Conservation (phyloP, 2,113 vertebrate genomes). For the Lophius piscatorius region DNA sequence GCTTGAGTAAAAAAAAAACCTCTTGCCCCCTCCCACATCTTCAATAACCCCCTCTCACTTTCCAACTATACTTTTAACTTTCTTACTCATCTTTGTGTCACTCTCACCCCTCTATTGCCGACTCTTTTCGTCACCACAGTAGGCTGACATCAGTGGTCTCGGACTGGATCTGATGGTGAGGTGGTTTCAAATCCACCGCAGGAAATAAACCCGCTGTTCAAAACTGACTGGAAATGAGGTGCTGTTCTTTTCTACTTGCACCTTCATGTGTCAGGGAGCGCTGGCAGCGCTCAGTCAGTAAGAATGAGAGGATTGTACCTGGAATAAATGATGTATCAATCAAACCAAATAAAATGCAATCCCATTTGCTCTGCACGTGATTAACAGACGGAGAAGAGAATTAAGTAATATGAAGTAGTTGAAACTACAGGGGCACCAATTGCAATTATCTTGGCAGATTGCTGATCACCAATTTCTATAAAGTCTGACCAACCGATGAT, state of each 20-base stretch:
- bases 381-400: too few species aligned
- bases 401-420: too few species aligned
- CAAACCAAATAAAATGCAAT: too few species aligned
- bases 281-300: not conserved
- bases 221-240: slow-evolving; percentile 31
- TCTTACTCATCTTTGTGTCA: slow-evolving; percentile 10
- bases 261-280: slow-evolving; percentile 18
- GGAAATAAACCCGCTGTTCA: slow-evolving; percentile 9
- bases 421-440: too few species aligned
- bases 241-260: slow-evolving; percentile 10
- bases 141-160: slow-evolving; percentile 6
- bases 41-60: slow-evolving; percentile 5
- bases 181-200: slow-evolving; percentile 43
- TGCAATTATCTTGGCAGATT: too few species aligned
- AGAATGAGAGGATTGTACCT: not conserved
- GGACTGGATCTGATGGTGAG: not conserved
- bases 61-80: not conserved
- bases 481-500: too few species aligned
- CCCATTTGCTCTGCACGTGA: too few species aligned
- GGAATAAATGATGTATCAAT: too few species aligned
- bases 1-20: too few species aligned
- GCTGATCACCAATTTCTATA: too few species aligned
- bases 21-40: slow-evolving; percentile 12
- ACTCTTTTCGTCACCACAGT: not conserved
- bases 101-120: slow-evolving; percentile 1